These are phyloP conservation scores for Ichneumoninae sp. DNA, from an alignment of 2,888 invertebrate genomes.

Conservation along the genomic window DNA sequence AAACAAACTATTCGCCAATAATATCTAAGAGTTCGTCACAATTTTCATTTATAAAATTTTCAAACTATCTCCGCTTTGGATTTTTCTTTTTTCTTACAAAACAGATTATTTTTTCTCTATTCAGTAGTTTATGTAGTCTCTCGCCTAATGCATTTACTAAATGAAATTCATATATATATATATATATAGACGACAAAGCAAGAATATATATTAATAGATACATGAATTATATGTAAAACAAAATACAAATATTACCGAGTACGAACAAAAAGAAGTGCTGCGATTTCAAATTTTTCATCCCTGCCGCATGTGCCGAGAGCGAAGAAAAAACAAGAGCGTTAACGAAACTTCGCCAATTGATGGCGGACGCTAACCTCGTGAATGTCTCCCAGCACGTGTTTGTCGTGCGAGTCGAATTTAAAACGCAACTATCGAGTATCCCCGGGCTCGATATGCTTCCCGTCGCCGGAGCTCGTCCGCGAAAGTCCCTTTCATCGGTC, in stretches of 20 bases:
- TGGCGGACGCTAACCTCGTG: not conserved
- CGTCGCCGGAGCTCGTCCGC: not conserved
- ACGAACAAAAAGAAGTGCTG: constrained; percentile 34
- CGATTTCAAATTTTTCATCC: constrained; percentile 34
- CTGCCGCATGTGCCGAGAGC: not conserved
- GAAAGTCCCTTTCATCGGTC: constrained; percentile 13
- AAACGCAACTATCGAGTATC: constrained; percentile 43
- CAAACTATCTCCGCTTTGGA: constrained; percentile 22
- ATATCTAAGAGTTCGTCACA: constrained; percentile 28
- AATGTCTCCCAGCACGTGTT: not conserved
- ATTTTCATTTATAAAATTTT: constrained; percentile 19
- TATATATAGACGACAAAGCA: constrained; percentile 18
- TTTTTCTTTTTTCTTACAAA: constrained; percentile 6
- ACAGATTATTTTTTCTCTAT: constrained; percentile 1
- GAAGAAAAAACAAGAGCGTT: constrained; percentile 35
- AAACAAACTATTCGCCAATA: constrained; percentile 47
- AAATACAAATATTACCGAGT: constrained; percentile 57
- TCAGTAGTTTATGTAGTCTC: constrained; percentile 29
- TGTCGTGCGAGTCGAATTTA: constrained; percentile 28
- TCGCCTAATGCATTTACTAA: constrained; percentile 43
- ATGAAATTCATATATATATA: constrained; percentile 55
- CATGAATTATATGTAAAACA: constrained; percentile 50
- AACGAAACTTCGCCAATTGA: constrained; percentile 38
- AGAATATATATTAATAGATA: constrained; percentile 49
- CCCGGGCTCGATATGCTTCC: constrained; percentile 3